These are phyloP conservation scores for Chrysocyon brachyurus DNA, from an alignment of 2,797 vertebrate genomes.

Conservation along the genomic window DNA sequence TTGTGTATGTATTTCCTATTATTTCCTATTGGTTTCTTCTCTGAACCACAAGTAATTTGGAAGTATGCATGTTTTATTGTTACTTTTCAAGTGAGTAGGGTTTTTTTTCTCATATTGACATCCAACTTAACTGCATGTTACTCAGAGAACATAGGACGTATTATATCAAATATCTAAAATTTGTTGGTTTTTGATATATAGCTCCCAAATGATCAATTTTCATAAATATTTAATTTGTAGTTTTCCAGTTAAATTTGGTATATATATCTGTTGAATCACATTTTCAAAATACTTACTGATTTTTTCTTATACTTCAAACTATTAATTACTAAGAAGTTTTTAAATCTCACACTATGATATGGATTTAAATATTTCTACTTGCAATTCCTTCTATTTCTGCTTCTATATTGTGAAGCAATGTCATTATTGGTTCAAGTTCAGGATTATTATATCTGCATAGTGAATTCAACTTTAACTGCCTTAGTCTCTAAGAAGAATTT, in stretches of 20 bases:
- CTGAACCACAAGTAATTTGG: background rate
- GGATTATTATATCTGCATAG: background rate
- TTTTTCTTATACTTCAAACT: background rate
- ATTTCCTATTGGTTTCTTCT: background rate
- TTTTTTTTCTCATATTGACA: background rate
- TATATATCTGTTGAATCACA: background rate
- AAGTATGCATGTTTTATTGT: background rate
- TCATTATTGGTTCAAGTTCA: background rate
- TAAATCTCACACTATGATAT: background rate
- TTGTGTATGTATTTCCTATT: background rate
- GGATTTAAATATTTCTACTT: background rate
- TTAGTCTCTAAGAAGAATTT: background rate
- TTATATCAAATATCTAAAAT: background rate
- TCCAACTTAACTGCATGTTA: background rate
- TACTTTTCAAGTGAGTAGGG: background rate
- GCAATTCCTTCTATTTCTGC: background rate
- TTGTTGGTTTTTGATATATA: background rate
- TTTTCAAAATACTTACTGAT: background rate
- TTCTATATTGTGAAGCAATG: background rate
- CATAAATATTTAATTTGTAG: background rate
- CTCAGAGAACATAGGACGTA: background rate
- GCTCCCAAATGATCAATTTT: background rate
- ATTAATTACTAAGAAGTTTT: background rate
- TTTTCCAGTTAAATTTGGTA: background rate
- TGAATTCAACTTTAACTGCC: background rate